Base-by-base conservation (phyloP, 1,140 invertebrate species). In the Drosophila kanapiae region DNA sequence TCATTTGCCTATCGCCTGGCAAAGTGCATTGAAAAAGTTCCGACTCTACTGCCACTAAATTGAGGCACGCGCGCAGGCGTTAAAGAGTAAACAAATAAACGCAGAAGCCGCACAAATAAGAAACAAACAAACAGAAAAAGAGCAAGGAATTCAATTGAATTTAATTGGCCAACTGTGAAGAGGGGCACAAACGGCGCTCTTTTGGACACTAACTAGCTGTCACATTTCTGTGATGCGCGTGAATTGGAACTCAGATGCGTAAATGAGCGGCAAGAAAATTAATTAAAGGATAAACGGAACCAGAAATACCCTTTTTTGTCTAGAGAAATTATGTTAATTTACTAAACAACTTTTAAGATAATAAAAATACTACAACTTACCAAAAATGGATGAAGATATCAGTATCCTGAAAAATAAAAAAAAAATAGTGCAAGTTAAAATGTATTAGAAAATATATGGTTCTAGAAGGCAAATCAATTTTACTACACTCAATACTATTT, bases 61-160 rank as follows among this genome's bases (percentile, higher is more conserved):
- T 90, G 86, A 84, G 76, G 85, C 85, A 90, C 86, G 85, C 85
- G 85, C 85, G 85, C 85, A 90, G 85, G 85, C 85, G 85, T 90
- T 82, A 43, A 78, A 48, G 75, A 58, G 80, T 72, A 51, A 70
- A 70, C 67, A 70, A 70, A 70, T 70, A 69, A 56, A 78, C 76
- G 67, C 76, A 80, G 58, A 75, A 70, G 59, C 53, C 38, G 59
- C 48, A 27, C 35, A 56, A 56, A 56, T 38, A 82, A 68, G 69
- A 29, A 63, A 48, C 14, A 60, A 60, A 35, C 14, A 64, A 29
- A 33, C 60, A 74, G n/a, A 42, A 42, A 38, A 71, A 29, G 57
- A 51, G 67, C 58, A 67, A 69, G 84, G 72, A 90, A 72, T 77
- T 83, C 85, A 90, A 90, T 90, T 90, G 85, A 91, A 79, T 90